Evolutionary conservation across 2,888 invertebrate genomes (phyloP), one percentile per base, ranked within the genome.

Genomic region (Scaptomyza caliginosa): DNA sequence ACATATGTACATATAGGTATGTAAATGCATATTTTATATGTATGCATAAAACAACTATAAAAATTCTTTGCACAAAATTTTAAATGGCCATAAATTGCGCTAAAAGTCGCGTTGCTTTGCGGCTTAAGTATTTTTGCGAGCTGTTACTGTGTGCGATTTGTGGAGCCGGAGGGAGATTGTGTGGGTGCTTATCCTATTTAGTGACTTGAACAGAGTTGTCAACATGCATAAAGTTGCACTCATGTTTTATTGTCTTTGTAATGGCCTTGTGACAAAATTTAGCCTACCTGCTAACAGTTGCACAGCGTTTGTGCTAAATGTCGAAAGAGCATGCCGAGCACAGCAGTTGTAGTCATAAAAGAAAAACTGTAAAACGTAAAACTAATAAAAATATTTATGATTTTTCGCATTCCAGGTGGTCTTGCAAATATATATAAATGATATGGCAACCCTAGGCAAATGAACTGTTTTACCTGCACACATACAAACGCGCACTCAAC

Each of bases 381-480:
- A 62, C 50, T 64, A 67, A 74, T 72, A 80, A 71, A 71, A 65
- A 62, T 74, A 67, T 66, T 60, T 64, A 51, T 70, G 7, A 21
- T 64, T 76, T 59, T 66, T 62, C 38, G 62, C 76, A 49, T 82
- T 84, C 83, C 76, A 84, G 86, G 83, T 83, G 88, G 83, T 87
- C 83, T 43, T 26, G 32, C 30, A 36, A 65, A 58, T n/a, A 59
- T 59, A 39, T 17, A 46, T 6, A 30, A 50, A 49, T 59, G 39
- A 42, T 42, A 43, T 77, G 86, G 78, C 78, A 88, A 86, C 86
- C 52, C 88, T 88, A 69, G 54, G 60, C 70, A 83, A 86, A 88
- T 88, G 75, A 83, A 79, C 84, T 84, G 81, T 88, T 81, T 81
- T 86, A 88, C 82, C 86, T 87, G 86, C 73, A 74, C 65, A 70